Evolutionary conservation across 2,113 vertebrate species (phyloP).

Genomic region (Cynoglossus semilaevis): DNA sequence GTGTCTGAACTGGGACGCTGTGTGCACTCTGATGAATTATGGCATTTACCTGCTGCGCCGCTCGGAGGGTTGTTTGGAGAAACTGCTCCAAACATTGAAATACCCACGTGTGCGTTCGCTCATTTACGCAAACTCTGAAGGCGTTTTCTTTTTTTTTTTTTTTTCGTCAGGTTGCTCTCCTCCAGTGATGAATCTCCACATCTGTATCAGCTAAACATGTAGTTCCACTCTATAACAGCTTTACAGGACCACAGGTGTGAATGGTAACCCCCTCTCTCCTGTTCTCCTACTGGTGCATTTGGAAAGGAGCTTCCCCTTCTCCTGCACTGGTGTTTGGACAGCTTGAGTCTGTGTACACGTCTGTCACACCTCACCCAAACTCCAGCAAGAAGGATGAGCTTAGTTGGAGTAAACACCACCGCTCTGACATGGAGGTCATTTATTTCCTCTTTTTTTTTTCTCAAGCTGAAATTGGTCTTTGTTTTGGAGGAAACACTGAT

Average conservation of each 20-base stretch:
- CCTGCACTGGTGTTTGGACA: slow-evolving; percentile 74
- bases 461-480: slow-evolving; percentile 29
- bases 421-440: slow-evolving; percentile 42
- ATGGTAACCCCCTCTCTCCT: slow-evolving; percentile 33
- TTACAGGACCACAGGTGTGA: background rate
- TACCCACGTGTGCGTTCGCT: slow-evolving; percentile 58
- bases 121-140: slow-evolving; percentile 35
- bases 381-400: slow-evolving; percentile 72
- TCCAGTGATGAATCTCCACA: no score
- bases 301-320: slow-evolving; percentile 46
- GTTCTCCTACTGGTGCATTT: slow-evolving; percentile 67
- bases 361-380: slow-evolving; percentile 71
- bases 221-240: no score
- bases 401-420: slow-evolving; percentile 64
- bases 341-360: slow-evolving; percentile 76
- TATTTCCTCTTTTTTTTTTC: slow-evolving; percentile 28
- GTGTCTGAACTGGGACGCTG: slow-evolving; percentile 72
- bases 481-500: slow-evolving; percentile 6
- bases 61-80: slow-evolving; percentile 74
- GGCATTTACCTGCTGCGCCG: slow-evolving; percentile 76
- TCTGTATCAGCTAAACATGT: no score
- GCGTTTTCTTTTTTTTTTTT: slow-evolving; percentile 31
- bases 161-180: slow-evolving; percentile 5
- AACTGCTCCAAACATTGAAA: slow-evolving; percentile 68
- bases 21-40: slow-evolving; percentile 78